Percentiles rank a stretch among this genome's conserved stretches.
phyloP scores from a whole-genome alignment of 2,797 vertebrate genomes.

The Silurus aristotelis region DNA sequence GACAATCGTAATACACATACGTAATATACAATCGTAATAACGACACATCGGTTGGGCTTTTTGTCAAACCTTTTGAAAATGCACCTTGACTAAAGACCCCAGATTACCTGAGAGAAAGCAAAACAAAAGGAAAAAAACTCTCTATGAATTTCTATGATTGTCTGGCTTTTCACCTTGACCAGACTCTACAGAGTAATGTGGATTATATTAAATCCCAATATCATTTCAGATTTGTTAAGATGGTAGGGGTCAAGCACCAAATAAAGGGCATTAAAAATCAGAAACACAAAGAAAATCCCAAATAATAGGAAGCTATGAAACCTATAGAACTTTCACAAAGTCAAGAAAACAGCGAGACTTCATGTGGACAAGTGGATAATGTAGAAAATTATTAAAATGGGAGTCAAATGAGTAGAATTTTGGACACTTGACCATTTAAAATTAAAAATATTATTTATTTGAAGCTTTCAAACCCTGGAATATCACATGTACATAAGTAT shows the following conservation, averaged over 20 bases:
- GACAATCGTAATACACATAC: neutral
- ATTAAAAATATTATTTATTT: neutral
- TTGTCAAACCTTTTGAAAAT: slow-evolving; percentile 21
- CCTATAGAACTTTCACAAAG: neutral
- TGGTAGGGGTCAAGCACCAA: no score
- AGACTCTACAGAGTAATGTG: no score
- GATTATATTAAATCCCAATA: no score
- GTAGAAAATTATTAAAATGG: neutral
- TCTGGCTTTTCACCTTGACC: no score
- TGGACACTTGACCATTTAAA: neutral
- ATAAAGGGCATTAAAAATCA: neutral
- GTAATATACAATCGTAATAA: no score
- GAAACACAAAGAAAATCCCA: neutral
- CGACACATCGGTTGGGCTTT: no score
- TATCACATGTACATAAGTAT: no score
- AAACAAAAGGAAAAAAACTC: neutral
- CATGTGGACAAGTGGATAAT: neutral
- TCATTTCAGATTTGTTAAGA: no score
- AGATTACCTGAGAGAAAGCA: slow-evolving; percentile 32
- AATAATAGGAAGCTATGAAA: neutral
- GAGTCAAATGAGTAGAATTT: neutral
- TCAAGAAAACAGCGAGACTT: neutral
- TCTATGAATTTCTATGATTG: no score
- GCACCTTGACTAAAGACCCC: slow-evolving; percentile 39
- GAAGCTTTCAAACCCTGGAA: no score